Evolutionary conservation across 2,888 invertebrate species (phyloP).

Genomic region (Hydriomena furcata): DNA sequence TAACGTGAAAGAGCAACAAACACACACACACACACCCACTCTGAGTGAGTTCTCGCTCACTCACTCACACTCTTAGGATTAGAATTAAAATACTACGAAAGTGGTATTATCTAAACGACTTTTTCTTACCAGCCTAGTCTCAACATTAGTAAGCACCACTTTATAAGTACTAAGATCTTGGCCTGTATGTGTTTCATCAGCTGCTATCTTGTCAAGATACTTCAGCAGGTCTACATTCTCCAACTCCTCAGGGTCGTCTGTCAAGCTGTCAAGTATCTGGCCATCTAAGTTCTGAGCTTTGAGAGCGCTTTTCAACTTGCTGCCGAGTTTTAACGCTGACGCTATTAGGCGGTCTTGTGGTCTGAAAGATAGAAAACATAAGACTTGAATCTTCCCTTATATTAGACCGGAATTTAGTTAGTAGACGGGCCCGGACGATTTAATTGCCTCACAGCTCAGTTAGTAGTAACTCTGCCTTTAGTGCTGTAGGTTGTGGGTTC

Average conservation of each 20-base stretch:
- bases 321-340: constrained; percentile 76
- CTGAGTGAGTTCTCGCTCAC: too few relatives aligned
- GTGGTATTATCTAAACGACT: too few relatives aligned
- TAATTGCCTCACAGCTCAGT: too few relatives aligned
- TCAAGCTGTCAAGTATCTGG: constrained; percentile 63
- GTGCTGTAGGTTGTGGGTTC: too few relatives aligned
- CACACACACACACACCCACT: too few relatives aligned
- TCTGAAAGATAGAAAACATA: constrained; percentile 41
- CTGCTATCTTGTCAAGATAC: constrained; percentile 68
- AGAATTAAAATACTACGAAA: too few relatives aligned
- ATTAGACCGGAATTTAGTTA: too few relatives aligned
- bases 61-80: too few relatives aligned
- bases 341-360: constrained; percentile 61
- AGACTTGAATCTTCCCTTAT: too few relatives aligned
- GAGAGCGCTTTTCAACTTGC: constrained; percentile 85
- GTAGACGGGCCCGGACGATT: too few relatives aligned
- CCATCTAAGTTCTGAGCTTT: constrained; percentile 81
- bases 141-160: constrained; percentile 72
- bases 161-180: constrained; percentile 68
- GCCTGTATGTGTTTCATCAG: constrained; percentile 65
- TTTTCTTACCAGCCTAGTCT: constrained; percentile 58
- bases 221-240: constrained; percentile 69
- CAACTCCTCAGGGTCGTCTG: constrained; percentile 51
- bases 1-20: too few relatives aligned
- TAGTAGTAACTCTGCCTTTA: too few relatives aligned